These are phyloP conservation scores for Elgonia sp. DNA, from an alignment of 2,888 invertebrate genomes.

Conservation along the genomic window DNA sequence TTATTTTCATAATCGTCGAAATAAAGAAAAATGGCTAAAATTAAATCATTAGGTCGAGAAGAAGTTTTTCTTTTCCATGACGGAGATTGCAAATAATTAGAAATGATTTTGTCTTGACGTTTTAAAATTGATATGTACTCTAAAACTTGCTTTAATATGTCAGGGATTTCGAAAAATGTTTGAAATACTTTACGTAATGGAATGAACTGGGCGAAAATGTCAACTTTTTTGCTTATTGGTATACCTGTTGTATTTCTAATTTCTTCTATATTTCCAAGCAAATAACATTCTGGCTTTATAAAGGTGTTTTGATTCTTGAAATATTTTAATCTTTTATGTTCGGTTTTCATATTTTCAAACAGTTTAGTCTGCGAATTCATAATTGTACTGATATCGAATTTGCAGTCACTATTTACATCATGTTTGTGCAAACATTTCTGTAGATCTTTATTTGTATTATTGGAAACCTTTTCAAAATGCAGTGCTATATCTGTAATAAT, in stretches of 20 bases:
- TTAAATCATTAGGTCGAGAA: not conserved
- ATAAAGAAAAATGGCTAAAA: conserved; percentile 33
- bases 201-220: conserved; percentile 1
- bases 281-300: conserved; percentile 55
- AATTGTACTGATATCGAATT: no score
- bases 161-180: not conserved
- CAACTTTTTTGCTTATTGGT: not conserved
- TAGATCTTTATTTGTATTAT: not conserved
- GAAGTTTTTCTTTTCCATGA: not conserved
- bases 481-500: conserved; percentile 32
- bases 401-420: no score
- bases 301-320: conserved; percentile 66
- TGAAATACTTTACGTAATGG: conserved; percentile 9
- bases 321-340: conserved; percentile 55
- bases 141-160: not conserved
- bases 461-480: not conserved
- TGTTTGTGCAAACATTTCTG: not conserved
- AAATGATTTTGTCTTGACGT: not conserved
- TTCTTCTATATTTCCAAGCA: conserved; percentile 68
- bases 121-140: conserved; percentile 1
- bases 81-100: conserved; percentile 4
- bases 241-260: conserved; percentile 33
- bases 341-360: conserved; percentile 30
- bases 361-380: not conserved
- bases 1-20: conserved; percentile 48